Percentiles rank a stretch among this genome's conserved stretches.
These are phyloP conservation scores for Alcedo atthis DNA, from an alignment of 2,797 vertebrate genomes.

Conservation along the genomic window DNA sequence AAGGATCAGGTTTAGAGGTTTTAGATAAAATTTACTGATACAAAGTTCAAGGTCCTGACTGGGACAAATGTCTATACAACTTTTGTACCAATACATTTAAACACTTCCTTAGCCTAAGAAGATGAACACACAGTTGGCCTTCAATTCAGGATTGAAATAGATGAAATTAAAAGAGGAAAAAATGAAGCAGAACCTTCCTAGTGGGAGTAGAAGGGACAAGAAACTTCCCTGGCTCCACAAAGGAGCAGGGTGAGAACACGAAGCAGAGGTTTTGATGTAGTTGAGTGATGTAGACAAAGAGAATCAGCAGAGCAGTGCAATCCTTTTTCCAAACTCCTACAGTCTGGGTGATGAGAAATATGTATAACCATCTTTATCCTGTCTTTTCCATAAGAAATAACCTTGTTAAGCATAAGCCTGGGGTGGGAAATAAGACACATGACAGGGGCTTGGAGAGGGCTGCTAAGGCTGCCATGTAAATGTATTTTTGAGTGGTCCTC, in stretches of 20 bases:
- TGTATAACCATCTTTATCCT: neutral
- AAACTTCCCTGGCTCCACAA: fast-evolving
- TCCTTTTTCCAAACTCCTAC: neutral
- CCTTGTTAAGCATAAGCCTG: neutral
- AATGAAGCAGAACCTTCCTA: neutral
- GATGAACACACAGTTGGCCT: neutral
- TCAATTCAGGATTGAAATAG: neutral
- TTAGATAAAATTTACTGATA: neutral
- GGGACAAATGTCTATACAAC: neutral
- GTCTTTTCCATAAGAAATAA: neutral
- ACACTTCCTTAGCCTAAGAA: neutral
- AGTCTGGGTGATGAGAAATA: neutral
- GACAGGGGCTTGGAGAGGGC: neutral
- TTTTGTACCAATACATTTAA: neutral
- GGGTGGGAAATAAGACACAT: neutral
- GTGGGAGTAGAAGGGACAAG: neutral
- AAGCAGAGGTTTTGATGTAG: neutral
- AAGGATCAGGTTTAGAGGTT: neutral
- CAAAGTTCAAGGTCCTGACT: neutral
- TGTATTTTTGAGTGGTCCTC: neutral
- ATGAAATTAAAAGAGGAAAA: neutral
- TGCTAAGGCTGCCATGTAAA: neutral
- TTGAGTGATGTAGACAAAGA: neutral
- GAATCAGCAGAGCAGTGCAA: neutral
- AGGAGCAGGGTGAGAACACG: neutral